Evolutionary conservation across 2,113 vertebrate species (phyloP).

Genomic region (Macrotis lagotis): DNA sequence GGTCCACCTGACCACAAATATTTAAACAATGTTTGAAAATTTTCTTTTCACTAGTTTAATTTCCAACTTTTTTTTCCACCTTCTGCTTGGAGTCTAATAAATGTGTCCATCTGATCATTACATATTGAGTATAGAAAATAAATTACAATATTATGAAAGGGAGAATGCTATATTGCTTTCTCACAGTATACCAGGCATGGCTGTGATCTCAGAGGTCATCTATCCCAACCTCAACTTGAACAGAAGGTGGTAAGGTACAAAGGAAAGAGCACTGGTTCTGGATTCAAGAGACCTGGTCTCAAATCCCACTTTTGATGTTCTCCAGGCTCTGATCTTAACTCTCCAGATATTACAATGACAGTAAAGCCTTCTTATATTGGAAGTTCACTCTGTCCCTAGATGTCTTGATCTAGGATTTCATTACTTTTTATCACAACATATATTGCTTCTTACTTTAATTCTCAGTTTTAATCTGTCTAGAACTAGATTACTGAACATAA

Average conservation of each 20-base stretch:
- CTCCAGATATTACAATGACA: not conserved
- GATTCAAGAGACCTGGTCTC: not conserved
- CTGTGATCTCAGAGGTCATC: too few species aligned
- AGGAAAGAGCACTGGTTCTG: not conserved
- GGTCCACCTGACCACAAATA: too few species aligned
- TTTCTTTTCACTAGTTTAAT: not conserved
- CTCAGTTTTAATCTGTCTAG: too few species aligned
- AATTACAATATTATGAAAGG: not conserved
- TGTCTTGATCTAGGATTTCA: not conserved
- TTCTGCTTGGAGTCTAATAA: not conserved
- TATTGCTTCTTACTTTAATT: too few species aligned
- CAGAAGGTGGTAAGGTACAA: not conserved
- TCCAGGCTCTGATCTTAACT: not conserved
- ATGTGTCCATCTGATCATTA: not conserved
- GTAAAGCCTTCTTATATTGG: not conserved
- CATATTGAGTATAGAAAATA: not conserved
- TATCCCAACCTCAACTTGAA: not conserved
- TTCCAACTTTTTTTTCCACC: not conserved
- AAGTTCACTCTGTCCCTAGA: not conserved
- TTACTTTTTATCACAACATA: not conserved
- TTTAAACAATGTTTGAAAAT: not conserved
- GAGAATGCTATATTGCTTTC: not conserved
- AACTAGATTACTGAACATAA: too few species aligned
- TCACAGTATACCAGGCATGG: not conserved
- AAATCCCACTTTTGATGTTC: not conserved